Evolutionary conservation across 2,797 vertebrate species (phyloP).

Genomic region (Ibycter americanus): DNA sequence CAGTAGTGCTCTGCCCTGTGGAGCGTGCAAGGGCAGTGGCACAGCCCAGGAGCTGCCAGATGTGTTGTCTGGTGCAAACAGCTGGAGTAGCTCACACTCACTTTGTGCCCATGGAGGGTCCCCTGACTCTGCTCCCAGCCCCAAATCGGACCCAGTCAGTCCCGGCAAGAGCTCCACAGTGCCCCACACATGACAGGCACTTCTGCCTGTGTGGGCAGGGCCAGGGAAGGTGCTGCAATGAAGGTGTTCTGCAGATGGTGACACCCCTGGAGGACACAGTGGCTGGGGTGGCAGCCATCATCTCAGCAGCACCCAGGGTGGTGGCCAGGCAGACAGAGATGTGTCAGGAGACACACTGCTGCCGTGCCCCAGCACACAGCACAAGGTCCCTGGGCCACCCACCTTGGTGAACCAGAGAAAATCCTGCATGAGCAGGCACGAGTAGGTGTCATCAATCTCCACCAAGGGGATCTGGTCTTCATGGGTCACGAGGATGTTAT

Average conservation of each 20-base stretch:
- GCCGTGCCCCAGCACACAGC: fast-evolving
- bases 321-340: neutral
- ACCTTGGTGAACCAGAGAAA: conserved; percentile 96
- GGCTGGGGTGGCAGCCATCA: neutral
- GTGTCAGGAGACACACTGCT: neutral
- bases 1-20: fast-evolving
- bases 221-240: neutral
- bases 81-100: neutral
- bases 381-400: neutral
- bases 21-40: fast-evolving
- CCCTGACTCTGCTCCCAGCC: neutral
- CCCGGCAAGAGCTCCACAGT: fast-evolving
- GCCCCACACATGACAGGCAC: fast-evolving
- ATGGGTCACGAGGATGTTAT: conserved; percentile 88
- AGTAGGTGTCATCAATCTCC: conserved; percentile 89
- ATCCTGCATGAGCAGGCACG: conserved; percentile 89
- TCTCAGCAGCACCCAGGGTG: neutral
- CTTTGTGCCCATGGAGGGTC: neutral
- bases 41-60: neutral
- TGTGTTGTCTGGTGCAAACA: neutral
- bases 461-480: conserved; percentile 93
- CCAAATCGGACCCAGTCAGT: neutral
- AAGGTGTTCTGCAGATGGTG: neutral
- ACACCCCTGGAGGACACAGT: neutral
- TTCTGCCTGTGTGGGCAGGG: neutral